Conservation (phyloP, 1,140 invertebrate species). For the Eriocheir sinensis region DNA sequence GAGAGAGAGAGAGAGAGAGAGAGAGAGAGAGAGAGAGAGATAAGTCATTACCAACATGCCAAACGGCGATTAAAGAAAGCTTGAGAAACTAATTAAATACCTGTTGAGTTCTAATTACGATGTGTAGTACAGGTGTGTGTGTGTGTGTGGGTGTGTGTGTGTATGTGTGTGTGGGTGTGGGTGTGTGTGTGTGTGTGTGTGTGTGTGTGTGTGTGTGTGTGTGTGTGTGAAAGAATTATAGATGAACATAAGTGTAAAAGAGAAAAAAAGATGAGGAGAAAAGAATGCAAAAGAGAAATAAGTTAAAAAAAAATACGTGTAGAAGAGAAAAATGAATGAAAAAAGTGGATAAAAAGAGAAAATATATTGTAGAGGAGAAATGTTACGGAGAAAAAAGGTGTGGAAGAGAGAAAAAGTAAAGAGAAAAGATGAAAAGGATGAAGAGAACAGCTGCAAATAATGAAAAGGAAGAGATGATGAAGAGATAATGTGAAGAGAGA, state of each 20-base stretch:
- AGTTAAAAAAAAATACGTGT: not conserved
- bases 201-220: too few species aligned
- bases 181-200: constrained; percentile 46
- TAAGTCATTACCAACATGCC: too few species aligned
- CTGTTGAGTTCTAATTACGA: too few species aligned
- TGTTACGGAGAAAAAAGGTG: not conserved
- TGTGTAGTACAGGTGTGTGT: not conserved
- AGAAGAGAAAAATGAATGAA: not conserved
- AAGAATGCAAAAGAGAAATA: too few species aligned
- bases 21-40: not conserved
- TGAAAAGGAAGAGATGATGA: not conserved
- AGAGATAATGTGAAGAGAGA: not conserved
- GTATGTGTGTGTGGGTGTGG: constrained; percentile 32
- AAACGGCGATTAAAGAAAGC: too few species aligned
- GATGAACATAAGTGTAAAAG: too few species aligned
- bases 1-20: constrained; percentile 31
- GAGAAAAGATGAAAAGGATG: not conserved
- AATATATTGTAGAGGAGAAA: not conserved
- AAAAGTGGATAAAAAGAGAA: not conserved
- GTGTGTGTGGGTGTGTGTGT: constrained; percentile 29
- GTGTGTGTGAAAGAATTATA: too few species aligned
- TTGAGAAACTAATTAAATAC: too few species aligned
- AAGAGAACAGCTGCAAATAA: not conserved
- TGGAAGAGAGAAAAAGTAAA: not conserved
- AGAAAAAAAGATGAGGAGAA: too few species aligned